Base-by-base conservation (phyloP, 1,140 invertebrate genomes). In the Drosophila miranda region DNA sequence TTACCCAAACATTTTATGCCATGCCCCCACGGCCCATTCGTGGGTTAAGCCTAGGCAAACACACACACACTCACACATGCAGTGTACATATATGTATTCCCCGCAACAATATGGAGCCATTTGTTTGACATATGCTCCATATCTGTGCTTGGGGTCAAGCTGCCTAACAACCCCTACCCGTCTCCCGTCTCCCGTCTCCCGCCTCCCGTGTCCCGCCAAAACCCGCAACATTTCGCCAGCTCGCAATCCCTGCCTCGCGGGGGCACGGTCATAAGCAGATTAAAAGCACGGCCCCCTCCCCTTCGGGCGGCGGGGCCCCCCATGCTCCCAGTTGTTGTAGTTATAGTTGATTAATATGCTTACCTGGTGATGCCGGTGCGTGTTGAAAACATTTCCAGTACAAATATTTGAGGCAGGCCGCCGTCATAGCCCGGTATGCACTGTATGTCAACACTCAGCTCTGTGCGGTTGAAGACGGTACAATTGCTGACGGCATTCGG, bases 401-500 rank as follows among this genome's bases (percentile, higher is more conserved):
- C 93, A 92, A 96, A 96, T 80, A 93, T 93, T 91, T 96, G 95
- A 26, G 93, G 93, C 41, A 96, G 91, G 34, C 95, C 95, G 28
- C 95, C 96, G 91, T 96, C 95, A 90, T 95, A 96, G 45, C 95
- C 95, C 75, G 95, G 95, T 45, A 92, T 92, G 90, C 96, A 96
- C 55, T 95, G 94, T 6, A 97, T 94, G 75, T 95, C 94, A 44
- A 96, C 94, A 55, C 94, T 95, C 66, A 93, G 94, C 72, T 93
- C 93, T 2, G 95, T 95, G 78, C 95, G 94, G 88, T 95, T 96
- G 28, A 93, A 93, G 56, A 95, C 91, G 14, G 93, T 94, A 84
- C 95, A 96, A 90, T 95, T 96, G 61, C 93, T 93, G 26, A 95
- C 94, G 23, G 94, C 92, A 79, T 94, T 94, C 49, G 95, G 95